Percentiles rank a stretch among this genome's conserved stretches.
These are phyloP conservation scores for Pseudomugil gertrudae DNA, from an alignment of 2,797 vertebrate genomes.

Conservation along the genomic window DNA sequence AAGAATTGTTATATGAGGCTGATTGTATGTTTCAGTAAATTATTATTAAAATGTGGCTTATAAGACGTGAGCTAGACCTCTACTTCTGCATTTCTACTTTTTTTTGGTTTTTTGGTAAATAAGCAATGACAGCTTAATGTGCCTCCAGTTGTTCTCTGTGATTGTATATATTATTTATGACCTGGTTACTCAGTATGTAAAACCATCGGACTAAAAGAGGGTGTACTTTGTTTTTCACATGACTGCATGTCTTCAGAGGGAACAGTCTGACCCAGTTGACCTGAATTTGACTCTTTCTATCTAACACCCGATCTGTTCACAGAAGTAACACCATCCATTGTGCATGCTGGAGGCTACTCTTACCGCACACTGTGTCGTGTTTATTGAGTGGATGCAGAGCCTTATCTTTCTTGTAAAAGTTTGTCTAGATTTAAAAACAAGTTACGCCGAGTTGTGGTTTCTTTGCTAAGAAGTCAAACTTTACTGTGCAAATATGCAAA, in stretches of 20 bases:
- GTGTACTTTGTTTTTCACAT: not conserved
- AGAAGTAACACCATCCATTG: slow-evolving; percentile 56
- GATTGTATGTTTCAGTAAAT: not conserved
- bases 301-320: slow-evolving; percentile 48
- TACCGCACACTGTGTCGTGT: slow-evolving; percentile 3
- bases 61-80: too few species aligned
- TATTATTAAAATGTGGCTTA: not conserved
- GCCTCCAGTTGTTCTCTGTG: too few species aligned
- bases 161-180: too few species aligned
- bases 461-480: too few species aligned
- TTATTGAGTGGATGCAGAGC: not conserved
- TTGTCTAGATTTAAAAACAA: too few species aligned
- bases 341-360: slow-evolving; percentile 48
- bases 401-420: not conserved
- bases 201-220: not conserved
- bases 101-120: not conserved
- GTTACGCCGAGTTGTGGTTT: too few species aligned
- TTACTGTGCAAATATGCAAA: too few species aligned
- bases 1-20: not conserved
- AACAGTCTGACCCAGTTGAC: slow-evolving; percentile 41
- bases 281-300: slow-evolving; percentile 58
- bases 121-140: not conserved
- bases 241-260: slow-evolving; percentile 11
- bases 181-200: not conserved
- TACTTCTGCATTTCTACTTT: not conserved